Evolutionary conservation across 2,797 vertebrate species (phyloP), one percentile per base, ranked within the genome.

Genomic region (Carapus acus): DNA sequence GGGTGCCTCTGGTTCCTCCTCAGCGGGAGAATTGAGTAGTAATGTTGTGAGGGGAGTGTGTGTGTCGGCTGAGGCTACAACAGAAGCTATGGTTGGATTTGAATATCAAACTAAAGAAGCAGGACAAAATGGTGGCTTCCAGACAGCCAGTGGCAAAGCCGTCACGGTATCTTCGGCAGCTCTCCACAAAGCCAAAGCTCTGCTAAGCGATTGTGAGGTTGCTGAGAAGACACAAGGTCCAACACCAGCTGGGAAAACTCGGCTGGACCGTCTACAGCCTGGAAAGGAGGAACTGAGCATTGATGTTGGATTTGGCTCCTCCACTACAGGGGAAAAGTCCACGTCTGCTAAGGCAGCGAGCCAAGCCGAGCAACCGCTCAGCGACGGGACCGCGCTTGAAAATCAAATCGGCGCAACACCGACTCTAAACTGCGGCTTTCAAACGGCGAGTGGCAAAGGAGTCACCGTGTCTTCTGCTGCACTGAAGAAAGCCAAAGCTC

Each of bases 401-500:
- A 56, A 69, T 37, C 18, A 27, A 22, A 65, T 49, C 20, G 74
- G 67, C 79, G 74, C 5, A 84, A 85, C 70, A 83, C 58, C 55
- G 76, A 84, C 52, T 37, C 39, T 50, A 51, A 44, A 34, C 24
- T 9, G 29, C 18, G 71, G 78, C 34, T 87, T 86, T 74, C 68
- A 80, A 49, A 81, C 63, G 34, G 90, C 90, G 62, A 85, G 87
- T 70, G 90, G 31, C 31, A 33, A 9, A 33, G 31, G 31, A 33
- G 31, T 33, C 6, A 33, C 46, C 0, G n/a, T 93, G 62, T 94
- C 91, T 62, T 74, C 87, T 60, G 79, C 67, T 31, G 85, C 90
- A 29, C 74, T 94, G 22, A 55, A 88, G 52, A 92, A 88, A 81
- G 88, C 87, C 42, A 88, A 87, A 36, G 62, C 59, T 12, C 46